Base-by-base conservation (phyloP, 2,888 invertebrate species). In the Corythucha ciliata region DNA sequence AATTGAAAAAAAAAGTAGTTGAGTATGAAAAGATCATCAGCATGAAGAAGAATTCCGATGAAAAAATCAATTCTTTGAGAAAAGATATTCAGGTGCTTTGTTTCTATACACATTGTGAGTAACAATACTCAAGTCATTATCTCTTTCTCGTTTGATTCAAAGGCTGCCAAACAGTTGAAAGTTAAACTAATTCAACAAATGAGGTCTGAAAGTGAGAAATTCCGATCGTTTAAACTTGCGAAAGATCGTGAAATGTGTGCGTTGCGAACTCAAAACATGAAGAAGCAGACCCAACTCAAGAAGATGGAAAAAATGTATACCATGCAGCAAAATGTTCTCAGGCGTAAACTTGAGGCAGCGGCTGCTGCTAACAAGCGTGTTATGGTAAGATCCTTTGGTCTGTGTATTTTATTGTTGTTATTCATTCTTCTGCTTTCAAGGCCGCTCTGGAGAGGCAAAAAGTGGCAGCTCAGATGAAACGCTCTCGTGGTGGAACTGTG, bases 331-430 rank as follows among this genome's bases (percentile, higher is more conserved):
- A 83, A 78, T 60, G 90, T 92, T 2, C 74, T 87, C 7, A 86
- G 84, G 61, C 74, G 91, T 27, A 91, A 91, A 69, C 82, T 90
- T 66, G 91, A 92, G 68, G 89, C 90, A 67, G 87, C 87, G 0
- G 78, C 81, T 25, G 85, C 89, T 1, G 79, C 85, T 10, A 91
- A 89, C 61, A 89, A 84, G 66, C 71, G 89, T 47, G 72, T 88
- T 3, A 86, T 86, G 73, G 83, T 77, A 65, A 53, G 46, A 56
- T 14, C 6, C 6, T 8, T 21, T 12, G 8, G 29, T 29, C 8
- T 29, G 8, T 29, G 8, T n/a, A n/a, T n/a, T n/a, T n/a, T n/a
- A n/a, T n/a, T n/a, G n/a, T n/a, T n/a, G n/a, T n/a, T n/a, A n/a
- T n/a, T n/a, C n/a, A n/a, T n/a, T n/a, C n/a, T n/a, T n/a, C n/a